Evolutionary conservation across 2,797 vertebrate species (phyloP), one percentile per base, ranked within the genome.

Genomic region (Natrix natrix): DNA sequence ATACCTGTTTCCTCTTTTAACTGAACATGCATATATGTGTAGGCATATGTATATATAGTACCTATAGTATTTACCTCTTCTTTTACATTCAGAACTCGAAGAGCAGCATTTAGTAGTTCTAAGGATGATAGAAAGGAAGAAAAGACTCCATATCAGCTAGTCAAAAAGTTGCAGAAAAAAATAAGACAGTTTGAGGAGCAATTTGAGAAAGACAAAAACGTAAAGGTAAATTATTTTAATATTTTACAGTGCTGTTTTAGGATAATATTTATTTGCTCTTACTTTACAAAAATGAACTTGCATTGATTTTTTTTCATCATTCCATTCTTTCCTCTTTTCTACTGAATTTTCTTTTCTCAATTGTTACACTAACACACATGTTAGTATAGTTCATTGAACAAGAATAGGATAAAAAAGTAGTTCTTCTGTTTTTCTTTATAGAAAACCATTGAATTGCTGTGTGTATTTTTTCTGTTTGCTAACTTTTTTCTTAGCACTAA

Each of bases 101-200:
- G 99, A 97, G 98, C 98, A 88, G 99, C 99, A 0, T 98, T 99
- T 93, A 98, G 98, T 92, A 98, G 98, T 97, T 99, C 98, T 95
- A 99, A 98, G 97, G 99, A 99, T 97, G 98, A 98, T 91, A 97
- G 98, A 94, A 98, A 98, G 97, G 98, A 98, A 95, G 99, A 99
- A 90, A 98, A 98, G 5, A 98, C 99, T 94, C 98, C 98, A 8
- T 98, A 99, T 95, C 99, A 99, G 94, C 98, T 99, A 97, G 99
- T 98, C 94, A 99, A 99, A 97, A 99, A 99, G 97, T 98, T 99
- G 87, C 99, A 99, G 97, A 99, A 99, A 98, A 99, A 99, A 97
- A 99, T 99, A 92, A 99, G 98, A 92, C 99, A 99, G 95, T 99
- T 99, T 97, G 99, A 99, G 89, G 99, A 99, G 96, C 99, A 99